A percentile compares a stretch with the other conserved stretches of the same genome.
These are phyloP conservation scores for Diorhabda carinulata DNA, from an alignment of 1,140 invertebrate genomes.

Conservation along the genomic window DNA sequence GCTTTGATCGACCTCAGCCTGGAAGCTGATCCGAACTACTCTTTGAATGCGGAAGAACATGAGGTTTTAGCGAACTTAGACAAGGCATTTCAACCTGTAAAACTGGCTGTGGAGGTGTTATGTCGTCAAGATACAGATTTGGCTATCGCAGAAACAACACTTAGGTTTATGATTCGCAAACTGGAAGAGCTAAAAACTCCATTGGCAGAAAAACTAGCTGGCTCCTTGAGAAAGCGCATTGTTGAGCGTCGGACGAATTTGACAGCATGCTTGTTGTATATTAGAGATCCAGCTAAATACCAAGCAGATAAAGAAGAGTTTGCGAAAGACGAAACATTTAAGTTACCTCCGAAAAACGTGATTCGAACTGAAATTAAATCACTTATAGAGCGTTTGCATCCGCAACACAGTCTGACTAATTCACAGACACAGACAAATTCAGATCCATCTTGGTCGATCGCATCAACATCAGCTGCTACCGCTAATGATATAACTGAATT, in stretches of 20 bases:
- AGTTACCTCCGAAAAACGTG: background rate
- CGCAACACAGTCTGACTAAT: background rate
- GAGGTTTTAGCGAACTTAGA: conserved; percentile 14
- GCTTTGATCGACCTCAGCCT: conserved; percentile 17
- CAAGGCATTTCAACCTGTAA: conserved; percentile 16
- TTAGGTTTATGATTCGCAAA: conserved; percentile 18
- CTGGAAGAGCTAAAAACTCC: conserved; percentile 19
- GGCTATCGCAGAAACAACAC: conserved; percentile 12
- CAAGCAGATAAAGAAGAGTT: background rate
- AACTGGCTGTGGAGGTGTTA: conserved; percentile 14
- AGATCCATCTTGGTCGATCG: too few relatives aligned
- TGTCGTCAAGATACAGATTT: conserved; percentile 13
- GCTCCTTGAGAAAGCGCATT: conserved; percentile 12
- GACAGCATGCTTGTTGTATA: conserved; percentile 12
- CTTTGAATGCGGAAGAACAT: conserved; percentile 14
- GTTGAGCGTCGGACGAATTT: conserved; percentile 12
- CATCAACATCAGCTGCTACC: too few relatives aligned
- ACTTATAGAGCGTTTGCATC: background rate
- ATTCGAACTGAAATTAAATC: too few relatives aligned
- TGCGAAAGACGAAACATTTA: conserved; percentile 14
- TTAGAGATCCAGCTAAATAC: conserved; percentile 11
- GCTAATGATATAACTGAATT: too few relatives aligned
- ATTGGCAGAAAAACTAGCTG: conserved; percentile 4
- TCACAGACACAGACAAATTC: background rate
- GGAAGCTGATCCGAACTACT: conserved; percentile 18